Evolutionary conservation across 2,797 vertebrate species (phyloP).

Genomic region (Knipowitschia caucasica): DNA sequence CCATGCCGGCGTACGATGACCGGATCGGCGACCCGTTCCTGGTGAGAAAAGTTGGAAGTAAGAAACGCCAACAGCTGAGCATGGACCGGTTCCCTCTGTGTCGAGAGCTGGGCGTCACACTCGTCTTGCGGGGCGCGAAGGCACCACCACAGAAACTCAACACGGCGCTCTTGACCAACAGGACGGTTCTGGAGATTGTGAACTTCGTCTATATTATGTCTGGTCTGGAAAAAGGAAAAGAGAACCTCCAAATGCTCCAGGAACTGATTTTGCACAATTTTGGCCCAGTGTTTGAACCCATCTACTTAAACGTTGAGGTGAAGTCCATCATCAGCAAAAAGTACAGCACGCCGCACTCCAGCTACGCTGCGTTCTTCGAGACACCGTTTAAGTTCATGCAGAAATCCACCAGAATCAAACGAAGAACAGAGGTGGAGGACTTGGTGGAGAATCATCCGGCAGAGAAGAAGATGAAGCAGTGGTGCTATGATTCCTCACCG

Average conservation of each 20-base stretch:
- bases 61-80: rapidly evolving
- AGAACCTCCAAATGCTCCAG: background rate
- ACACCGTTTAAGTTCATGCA: background rate
- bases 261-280: slow-evolving; percentile 42
- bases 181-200: slow-evolving; percentile 32
- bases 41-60: background rate
- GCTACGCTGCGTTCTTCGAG: background rate
- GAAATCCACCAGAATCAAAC: background rate
- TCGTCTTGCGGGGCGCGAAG: background rate
- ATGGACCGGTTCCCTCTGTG: slow-evolving; percentile 9
- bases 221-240: too few relatives aligned
- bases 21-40: background rate
- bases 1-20: background rate
- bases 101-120: slow-evolving; percentile 9
- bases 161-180: slow-evolving; percentile 6
- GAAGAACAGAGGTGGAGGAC: background rate
- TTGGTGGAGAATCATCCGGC: background rate
- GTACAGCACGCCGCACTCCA: rapidly evolving
- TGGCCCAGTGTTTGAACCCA: background rate
- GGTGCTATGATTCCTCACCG: background rate
- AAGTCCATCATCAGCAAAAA: slow-evolving; percentile 11
- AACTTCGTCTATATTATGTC: slow-evolving; percentile 35
- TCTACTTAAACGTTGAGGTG: background rate
- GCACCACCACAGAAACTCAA: slow-evolving; percentile 21
- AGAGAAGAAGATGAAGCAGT: slow-evolving; percentile 11